These are phyloP conservation scores for Xylocopa sonorina DNA, from an alignment of 1,140 invertebrate species.

Conservation along the genomic window DNA sequence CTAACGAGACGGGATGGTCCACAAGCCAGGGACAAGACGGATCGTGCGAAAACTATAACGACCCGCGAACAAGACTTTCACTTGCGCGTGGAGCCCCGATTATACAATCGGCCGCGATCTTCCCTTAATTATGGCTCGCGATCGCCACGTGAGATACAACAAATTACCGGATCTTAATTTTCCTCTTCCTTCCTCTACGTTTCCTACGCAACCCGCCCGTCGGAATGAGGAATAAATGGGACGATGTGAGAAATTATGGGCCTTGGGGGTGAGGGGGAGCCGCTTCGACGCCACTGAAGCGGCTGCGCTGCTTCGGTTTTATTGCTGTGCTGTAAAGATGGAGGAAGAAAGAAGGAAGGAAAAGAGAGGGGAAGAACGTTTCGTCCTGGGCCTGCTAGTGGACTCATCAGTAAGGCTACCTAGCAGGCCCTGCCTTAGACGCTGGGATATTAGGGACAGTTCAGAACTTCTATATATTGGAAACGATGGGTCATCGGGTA, in stretches of 20 bases:
- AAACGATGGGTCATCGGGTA: too few species aligned
- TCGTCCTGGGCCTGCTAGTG: too few species aligned
- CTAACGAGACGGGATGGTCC: not conserved
- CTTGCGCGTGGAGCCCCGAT: slow-evolving; percentile 23
- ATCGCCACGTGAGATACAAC: slow-evolving; percentile 35
- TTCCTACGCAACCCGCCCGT: slow-evolving; percentile 4
- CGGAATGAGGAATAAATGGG: slow-evolving; percentile 12
- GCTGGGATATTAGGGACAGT: too few species aligned
- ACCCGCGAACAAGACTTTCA: slow-evolving; percentile 49
- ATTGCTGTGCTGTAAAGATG: too few species aligned
- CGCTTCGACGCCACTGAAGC: not conserved
- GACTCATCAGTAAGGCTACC: too few species aligned
- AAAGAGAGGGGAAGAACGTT: too few species aligned
- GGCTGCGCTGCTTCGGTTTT: too few species aligned
- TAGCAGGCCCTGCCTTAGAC: too few species aligned
- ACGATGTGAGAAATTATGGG: slow-evolving; percentile 29
- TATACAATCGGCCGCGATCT: slow-evolving; percentile 45
- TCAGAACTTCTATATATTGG: too few species aligned
- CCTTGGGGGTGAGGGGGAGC: too few species aligned
- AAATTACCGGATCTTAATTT: slow-evolving; percentile 55
- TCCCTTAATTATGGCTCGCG: slow-evolving; percentile 46
- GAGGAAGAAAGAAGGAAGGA: too few species aligned
- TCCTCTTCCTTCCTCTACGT: slow-evolving; percentile 33
- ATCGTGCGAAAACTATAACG: slow-evolving; percentile 52
- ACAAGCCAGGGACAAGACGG: slow-evolving; percentile 12